phyloP scores from a whole-genome alignment of 2,113 vertebrate species.

The Emydura subglobosa region DNA sequence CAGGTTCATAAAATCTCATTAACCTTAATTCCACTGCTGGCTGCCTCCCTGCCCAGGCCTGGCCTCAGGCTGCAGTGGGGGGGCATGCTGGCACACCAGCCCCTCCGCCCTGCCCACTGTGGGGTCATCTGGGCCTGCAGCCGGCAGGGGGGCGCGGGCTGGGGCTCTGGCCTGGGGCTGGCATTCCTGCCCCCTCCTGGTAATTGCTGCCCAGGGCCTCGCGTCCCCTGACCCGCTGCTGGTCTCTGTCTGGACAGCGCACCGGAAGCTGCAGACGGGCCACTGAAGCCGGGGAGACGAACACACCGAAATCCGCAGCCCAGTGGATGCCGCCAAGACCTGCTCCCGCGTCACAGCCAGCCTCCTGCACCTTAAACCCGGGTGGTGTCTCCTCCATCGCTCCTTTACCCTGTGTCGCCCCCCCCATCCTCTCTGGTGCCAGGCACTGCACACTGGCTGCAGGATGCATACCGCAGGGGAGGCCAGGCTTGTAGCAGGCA shows the following conservation, averaged over 20 bases:
- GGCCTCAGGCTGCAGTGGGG: not conserved
- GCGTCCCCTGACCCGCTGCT: not conserved
- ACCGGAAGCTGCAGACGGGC: conserved; percentile 64
- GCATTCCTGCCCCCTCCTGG: not conserved
- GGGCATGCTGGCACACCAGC: not conserved
- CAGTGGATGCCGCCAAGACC: not conserved
- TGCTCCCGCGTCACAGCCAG: not conserved
- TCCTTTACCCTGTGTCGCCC: not conserved
- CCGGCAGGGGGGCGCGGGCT: too few species aligned
- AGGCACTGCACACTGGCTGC: not conserved
- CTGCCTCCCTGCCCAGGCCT: not conserved
- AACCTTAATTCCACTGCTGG: conserved; percentile 37
- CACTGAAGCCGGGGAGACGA: not conserved
- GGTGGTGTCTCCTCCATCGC: conserved; percentile 13
- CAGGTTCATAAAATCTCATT: conserved; percentile 70
- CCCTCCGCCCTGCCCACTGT: not conserved
- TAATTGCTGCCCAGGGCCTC: not conserved
- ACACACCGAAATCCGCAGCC: not conserved
- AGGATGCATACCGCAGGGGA: too few species aligned
- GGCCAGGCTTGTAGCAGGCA: too few species aligned
- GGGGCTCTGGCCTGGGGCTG: not conserved
- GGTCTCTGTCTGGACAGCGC: not conserved
- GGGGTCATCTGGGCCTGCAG: not conserved
- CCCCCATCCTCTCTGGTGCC: not conserved
- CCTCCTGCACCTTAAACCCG: conserved; percentile 38